Evolutionary conservation across 2,888 invertebrate genomes (phyloP), one percentile per base, ranked within the genome.

Genomic region (Lepidocyrtoides sp.): DNA sequence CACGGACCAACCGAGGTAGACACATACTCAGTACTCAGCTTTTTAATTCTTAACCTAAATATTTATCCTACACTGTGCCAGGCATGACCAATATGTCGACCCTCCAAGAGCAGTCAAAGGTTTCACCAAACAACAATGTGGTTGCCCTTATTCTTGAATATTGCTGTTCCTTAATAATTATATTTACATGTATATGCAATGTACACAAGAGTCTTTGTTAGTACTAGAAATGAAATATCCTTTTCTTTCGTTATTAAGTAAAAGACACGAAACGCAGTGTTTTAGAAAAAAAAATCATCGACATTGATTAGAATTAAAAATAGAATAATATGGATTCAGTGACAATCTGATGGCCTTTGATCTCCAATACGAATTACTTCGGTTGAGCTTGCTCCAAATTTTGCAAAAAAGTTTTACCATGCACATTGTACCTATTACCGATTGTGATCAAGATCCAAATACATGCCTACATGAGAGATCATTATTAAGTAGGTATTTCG

Each of bases 1-100:
- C 32, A 41, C 36, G 85, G 23, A 72, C 23, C 26, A 10, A 54
- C 48, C n/a, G 17, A 60, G 51, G n/a, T 20, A 60, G 17, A 60
- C 2, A 26, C 5, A 12, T 17, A 7, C 54, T 75, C 41, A 29
- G 17, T n/a, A 36, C 29, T 72, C 23, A n/a, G 29, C 20, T 54
- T 36, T 82, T 89, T 57, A 85, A 69, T 51, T 72, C 60, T 23
- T 85, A 85, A 85, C 84, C 90, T 90, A 81, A 77, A 77, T 85
- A 79, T 63, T 90, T 90, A 90, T 90, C 90, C 51, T 69, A 26
- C 32, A 66, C 26, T 89, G 51, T 29, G 84, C 84, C 89, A 90
- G 36, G 84, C 77, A 84, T 90, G 79, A 85, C 90, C 84, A 89
- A 89, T 77, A 89, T 57, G 66, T 32, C 60, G 75, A 84, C 83